phyloP scores from a whole-genome alignment of 2,113 vertebrate genomes.

The Myiopsitta monachus region DNA sequence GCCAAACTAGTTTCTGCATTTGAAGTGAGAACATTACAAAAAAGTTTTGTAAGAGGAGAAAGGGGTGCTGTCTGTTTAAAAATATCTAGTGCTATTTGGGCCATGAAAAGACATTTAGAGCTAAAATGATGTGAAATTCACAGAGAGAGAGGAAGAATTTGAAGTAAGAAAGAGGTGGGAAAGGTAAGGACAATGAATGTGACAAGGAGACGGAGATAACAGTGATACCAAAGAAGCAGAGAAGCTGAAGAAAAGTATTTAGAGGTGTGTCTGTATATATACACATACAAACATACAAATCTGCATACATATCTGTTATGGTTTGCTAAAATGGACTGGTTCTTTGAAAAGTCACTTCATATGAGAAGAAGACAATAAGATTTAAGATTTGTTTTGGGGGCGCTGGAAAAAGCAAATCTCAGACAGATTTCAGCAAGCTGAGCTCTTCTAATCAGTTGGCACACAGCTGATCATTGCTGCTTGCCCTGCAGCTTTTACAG shows the following conservation, averaged over 20 bases:
- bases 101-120: background rate
- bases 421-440: background rate
- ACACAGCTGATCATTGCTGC: background rate
- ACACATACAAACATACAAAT: background rate
- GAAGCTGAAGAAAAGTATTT: background rate
- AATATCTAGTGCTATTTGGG: background rate
- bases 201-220: background rate
- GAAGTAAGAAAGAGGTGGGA: background rate
- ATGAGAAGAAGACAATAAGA: background rate
- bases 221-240: background rate
- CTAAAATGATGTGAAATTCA: background rate
- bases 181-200: background rate
- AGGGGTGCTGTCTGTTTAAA: background rate
- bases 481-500: conserved; percentile 49
- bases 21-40: background rate
- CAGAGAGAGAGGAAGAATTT: background rate
- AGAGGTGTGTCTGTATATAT: background rate
- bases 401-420: background rate
- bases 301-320: background rate
- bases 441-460: background rate
- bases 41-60: background rate
- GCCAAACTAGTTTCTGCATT: background rate
- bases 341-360: background rate
- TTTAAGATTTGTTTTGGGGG: conserved; percentile 22
- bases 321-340: conserved; percentile 1